phyloP scores from a whole-genome alignment of 2,113 vertebrate species.

The Calidris pygmaea region DNA sequence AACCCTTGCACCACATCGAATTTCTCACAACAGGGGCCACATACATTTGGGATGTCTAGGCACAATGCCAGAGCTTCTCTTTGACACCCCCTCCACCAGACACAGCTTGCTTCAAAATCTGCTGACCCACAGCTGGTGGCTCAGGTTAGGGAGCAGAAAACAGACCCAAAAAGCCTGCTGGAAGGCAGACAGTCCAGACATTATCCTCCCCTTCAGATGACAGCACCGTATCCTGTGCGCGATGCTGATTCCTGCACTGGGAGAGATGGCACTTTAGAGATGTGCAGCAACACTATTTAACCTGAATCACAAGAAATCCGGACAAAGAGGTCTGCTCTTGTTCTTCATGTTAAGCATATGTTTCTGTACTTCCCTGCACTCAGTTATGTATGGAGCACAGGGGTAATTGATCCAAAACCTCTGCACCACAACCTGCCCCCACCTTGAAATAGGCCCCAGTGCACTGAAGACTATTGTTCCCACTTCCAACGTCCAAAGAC shows the following conservation, averaged over 20 bases:
- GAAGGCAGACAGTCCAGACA: neutral
- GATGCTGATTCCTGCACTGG: neutral
- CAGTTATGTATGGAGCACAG: neutral
- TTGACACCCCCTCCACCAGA: neutral
- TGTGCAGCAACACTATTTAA: neutral
- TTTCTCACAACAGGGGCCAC: neutral
- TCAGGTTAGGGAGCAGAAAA: neutral
- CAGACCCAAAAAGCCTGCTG: neutral
- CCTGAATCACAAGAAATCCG: neutral
- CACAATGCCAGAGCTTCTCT: neutral
- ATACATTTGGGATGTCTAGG: neutral
- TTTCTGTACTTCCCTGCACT: neutral
- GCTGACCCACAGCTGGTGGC: neutral
- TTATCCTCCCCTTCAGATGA: neutral
- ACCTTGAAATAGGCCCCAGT: neutral
- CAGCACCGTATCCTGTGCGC: fast-evolving
- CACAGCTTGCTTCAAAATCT: neutral
- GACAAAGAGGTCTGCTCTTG: neutral
- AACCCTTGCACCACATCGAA: neutral
- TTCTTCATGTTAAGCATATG: neutral
- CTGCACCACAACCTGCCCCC: neutral
- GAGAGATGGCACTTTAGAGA: neutral
- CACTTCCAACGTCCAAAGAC: neutral
- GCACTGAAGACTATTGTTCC: neutral
- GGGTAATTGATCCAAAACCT: neutral